Percentiles rank a stretch among this genome's conserved stretches.
phyloP scores from a whole-genome alignment of 2,113 vertebrate species.

The Python bivittatus region DNA sequence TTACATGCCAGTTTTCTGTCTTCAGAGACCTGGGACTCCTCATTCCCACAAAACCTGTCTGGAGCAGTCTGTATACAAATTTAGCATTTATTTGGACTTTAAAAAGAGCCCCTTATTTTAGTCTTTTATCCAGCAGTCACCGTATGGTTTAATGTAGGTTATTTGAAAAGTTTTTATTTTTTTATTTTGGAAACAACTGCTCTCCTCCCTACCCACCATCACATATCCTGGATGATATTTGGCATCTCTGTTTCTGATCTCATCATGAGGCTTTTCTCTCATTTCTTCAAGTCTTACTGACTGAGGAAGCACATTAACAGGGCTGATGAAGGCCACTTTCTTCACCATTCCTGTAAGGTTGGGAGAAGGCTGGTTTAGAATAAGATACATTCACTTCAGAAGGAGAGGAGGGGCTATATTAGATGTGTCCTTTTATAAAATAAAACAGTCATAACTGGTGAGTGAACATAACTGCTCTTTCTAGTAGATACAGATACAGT shows the following conservation, averaged over 20 bases:
- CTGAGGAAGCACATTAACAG: neutral
- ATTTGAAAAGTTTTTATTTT: neutral
- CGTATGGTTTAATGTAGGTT: neutral
- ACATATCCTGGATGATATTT: neutral
- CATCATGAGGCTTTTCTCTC: neutral
- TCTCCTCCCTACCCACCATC: neutral
- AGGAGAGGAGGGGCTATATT: neutral
- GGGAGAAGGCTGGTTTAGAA: neutral
- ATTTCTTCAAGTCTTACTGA: neutral
- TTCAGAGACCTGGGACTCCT: neutral
- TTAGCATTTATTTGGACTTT: neutral
- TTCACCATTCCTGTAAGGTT: neutral
- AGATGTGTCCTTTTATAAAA: neutral
- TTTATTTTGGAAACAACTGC: neutral
- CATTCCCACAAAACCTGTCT: neutral
- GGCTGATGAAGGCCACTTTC: neutral
- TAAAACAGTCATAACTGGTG: neutral
- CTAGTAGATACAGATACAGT: neutral
- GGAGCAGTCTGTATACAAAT: neutral
- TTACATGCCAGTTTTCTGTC: neutral
- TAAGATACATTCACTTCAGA: neutral
- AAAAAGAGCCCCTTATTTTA: neutral
- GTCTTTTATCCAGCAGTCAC: neutral
- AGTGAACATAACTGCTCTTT: neutral
- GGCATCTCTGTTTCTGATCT: neutral